Percentiles rank a stretch among this genome's conserved stretches.
Evolutionary conservation across 2,113 vertebrate genomes (phyloP).

Genomic region (Semicossyphus pulcher): DNA sequence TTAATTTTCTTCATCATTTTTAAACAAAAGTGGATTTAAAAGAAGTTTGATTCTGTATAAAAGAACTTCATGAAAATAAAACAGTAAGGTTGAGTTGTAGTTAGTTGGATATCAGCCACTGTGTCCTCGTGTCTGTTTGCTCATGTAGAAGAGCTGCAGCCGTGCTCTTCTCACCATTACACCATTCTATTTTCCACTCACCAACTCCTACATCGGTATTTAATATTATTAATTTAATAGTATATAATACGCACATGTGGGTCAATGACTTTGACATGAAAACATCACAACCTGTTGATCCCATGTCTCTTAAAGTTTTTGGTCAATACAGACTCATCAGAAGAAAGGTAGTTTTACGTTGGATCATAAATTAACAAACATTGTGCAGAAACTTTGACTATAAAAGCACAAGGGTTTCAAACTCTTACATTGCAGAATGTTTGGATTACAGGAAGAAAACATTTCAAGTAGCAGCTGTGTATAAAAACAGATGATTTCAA

Average conservation of each 20-base stretch:
- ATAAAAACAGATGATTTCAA: conserved; percentile 8
- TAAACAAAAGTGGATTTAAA: not conserved
- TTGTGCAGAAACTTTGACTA: not conserved
- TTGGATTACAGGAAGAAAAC: not conserved
- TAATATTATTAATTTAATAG: too few relatives aligned
- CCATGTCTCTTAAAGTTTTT: not conserved
- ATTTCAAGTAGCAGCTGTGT: conserved; percentile 10
- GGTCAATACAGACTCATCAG: not conserved
- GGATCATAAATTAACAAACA: not conserved
- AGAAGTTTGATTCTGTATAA: not conserved
- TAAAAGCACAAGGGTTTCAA: not conserved
- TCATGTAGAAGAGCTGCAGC: not conserved
- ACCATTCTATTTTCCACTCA: not conserved
- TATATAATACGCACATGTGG: too few relatives aligned
- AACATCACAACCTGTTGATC: not conserved
- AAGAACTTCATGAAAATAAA: conserved; percentile 17
- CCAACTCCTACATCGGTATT: too few relatives aligned
- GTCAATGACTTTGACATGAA: not conserved
- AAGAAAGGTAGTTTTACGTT: not conserved
- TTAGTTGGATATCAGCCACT: not conserved
- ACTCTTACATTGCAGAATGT: too few relatives aligned
- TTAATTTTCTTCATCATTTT: conserved; percentile 28
- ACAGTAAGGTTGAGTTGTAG: not conserved
- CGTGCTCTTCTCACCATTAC: not conserved
- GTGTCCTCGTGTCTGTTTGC: conserved; percentile 7